A percentile compares a stretch with the other conserved stretches of the same genome.
Conservation (phyloP, 2,888 invertebrate genomes). For the Parasteatoda lunata region DNA sequence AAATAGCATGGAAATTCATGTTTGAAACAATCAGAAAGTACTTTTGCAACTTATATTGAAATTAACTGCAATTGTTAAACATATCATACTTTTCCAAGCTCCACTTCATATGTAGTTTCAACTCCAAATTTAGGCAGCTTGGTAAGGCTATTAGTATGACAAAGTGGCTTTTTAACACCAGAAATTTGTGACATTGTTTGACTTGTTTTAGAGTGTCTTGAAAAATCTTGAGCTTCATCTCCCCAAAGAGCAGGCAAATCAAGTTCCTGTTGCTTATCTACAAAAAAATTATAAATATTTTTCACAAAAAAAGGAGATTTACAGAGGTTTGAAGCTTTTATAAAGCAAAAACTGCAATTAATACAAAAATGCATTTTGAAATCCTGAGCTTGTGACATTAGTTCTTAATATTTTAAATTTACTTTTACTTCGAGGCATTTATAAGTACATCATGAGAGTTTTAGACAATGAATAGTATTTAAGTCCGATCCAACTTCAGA, state of each 20-base stretch:
- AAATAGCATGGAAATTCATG: background rate
- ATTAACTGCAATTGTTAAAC: background rate
- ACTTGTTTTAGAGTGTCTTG: background rate
- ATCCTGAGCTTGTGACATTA: too few species aligned
- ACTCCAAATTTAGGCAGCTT: slow-evolving; percentile 93
- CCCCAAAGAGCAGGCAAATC: slow-evolving; percentile 78
- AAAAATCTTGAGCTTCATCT: slow-evolving; percentile 24
- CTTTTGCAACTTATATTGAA: too few species aligned
- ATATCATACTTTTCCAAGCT: slow-evolving; percentile 80
- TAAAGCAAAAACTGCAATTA: too few species aligned
- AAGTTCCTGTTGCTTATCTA: slow-evolving; percentile 97
- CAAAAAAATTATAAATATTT: slow-evolving; percentile 71
- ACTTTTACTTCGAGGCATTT: too few species aligned
- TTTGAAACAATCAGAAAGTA: too few species aligned
- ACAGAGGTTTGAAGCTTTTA: too few species aligned
- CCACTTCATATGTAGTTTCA: slow-evolving; percentile 90
- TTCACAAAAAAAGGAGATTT: too few species aligned
- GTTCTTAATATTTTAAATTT: too few species aligned
- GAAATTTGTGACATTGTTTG: slow-evolving; percentile 86
- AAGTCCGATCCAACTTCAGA: too few species aligned
- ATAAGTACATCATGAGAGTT: too few species aligned
- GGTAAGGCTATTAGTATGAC: slow-evolving; percentile 75
- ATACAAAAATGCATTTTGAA: too few species aligned
- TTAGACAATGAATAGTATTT: too few species aligned
- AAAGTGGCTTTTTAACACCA: slow-evolving; percentile 85